phyloP scores from a whole-genome alignment of 2,113 vertebrate genomes.

The Seriola dumerili region DNA sequence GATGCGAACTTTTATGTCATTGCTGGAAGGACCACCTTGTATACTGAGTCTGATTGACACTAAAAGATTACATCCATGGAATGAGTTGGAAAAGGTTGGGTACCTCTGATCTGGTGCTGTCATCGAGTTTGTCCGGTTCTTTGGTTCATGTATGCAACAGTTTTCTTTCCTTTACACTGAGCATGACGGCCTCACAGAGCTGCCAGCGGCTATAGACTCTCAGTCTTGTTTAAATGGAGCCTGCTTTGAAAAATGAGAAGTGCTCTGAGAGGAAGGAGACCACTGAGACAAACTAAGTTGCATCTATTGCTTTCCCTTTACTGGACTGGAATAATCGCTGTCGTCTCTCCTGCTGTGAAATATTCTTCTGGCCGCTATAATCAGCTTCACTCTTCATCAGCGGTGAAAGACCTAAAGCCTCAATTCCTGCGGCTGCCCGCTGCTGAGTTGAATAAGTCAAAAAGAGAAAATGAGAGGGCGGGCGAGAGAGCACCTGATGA shows the following conservation, averaged over 20 bases:
- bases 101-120: no score
- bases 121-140: background rate
- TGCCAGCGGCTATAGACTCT: background rate
- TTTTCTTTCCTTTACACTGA: background rate
- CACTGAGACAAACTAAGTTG: slow-evolving; percentile 7
- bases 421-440: slow-evolving; percentile 43
- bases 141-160: background rate
- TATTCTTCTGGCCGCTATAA: slow-evolving; percentile 32
- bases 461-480: slow-evolving; percentile 45
- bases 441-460: slow-evolving; percentile 66
- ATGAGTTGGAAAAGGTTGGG: no score
- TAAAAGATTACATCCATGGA: no score
- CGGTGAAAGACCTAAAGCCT: slow-evolving; percentile 35
- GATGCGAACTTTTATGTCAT: no score
- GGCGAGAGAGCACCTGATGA: slow-evolving; percentile 52
- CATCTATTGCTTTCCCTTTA: background rate
- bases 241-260: slow-evolving; percentile 31
- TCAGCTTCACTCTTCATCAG: slow-evolving; percentile 55
- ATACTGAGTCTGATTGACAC: no score
- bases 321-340: slow-evolving; percentile 5
- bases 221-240: background rate
- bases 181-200: background rate
- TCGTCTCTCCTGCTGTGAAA: slow-evolving; percentile 17
- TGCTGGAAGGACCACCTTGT: no score
- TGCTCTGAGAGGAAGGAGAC: background rate